Base-by-base conservation (phyloP, 2,113 vertebrate species). In the Rhipidura dahli region DNA sequence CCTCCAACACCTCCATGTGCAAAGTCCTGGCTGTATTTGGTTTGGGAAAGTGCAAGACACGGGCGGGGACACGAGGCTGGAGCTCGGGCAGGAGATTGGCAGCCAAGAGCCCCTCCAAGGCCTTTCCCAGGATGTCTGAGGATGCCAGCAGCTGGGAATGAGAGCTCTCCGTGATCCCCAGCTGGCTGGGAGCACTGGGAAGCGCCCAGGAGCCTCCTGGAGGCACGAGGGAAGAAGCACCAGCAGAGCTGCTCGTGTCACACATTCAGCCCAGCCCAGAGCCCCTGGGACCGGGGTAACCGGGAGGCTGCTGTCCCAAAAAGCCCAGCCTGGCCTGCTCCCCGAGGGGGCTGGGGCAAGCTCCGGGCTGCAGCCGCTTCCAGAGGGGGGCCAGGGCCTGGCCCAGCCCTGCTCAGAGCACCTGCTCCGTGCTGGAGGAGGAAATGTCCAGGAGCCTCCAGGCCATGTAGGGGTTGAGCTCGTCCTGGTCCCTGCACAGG, bases 381-480 rank as follows among this genome's bases (percentile, higher is more conserved):
- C 26, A 8, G 73, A 35, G 81, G 37, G 61, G 39, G 4, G 86
- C 66, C 30, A 80, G 80, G 54, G n/a, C 49, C 30, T 2, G 65
- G 90, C 6, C 54, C 2, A 3, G 22, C 19, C 20, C 13, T 7
- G 33, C 93, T 99, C 98, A 99, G 80, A 99, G 98, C 88, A 99
- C 98, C 97, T 99, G 99, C 96, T 99, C 99, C 0, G 99, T 98
- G 98, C 99, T 99, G 1, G 99, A 99, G 3, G 99, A 98, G 0
- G 99, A 99, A 84, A 99, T 98, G 97, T 99, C 99, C 92, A 99
- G 96, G 5, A 99, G 98, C 92, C 99, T 98, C 99, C 99, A 99
- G 42, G 99, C 99, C 2, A 98, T 98, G 1, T 98, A 97, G 0
- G 99, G 99, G 96, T 99, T 99, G 50, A 99, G 98, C 76, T 99